Base-by-base conservation (phyloP, 2,113 vertebrate genomes). In the Erinaceus europaeus region DNA sequence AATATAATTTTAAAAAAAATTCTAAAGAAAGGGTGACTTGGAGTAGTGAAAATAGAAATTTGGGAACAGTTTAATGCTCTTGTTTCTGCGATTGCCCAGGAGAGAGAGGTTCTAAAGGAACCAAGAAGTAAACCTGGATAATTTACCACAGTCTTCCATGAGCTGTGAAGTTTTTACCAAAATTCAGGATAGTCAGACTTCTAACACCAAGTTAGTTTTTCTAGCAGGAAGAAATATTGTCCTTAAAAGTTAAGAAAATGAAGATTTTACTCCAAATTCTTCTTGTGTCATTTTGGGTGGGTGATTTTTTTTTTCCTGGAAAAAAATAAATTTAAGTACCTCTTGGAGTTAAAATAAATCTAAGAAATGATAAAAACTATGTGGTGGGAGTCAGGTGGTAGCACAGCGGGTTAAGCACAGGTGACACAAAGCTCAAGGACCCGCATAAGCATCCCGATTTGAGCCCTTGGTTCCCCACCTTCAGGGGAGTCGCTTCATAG, bases 291-390 rank as follows among this genome's bases (percentile, higher is more conserved):
- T 32, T 83, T 75, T 48, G 64, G 29, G 20, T 40, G 73, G n/a
- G 46, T 76, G 68, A 75, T n/a, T 53, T 91, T 72, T n/a, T n/a
- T 53, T 91, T 75, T 53, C 38, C 75, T 90, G 81, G 42, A 25
- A 85, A 44, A n/a, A 12, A 25, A n/a, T 86, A 52, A 57, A 15
- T 32, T 82, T n/a, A n/a, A n/a, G n/a, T n/a, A n/a, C n/a, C n/a
- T n/a, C n/a, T n/a, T n/a, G n/a, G n/a, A n/a, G n/a, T n/a, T n/a
- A n/a, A n/a, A n/a, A n/a, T n/a, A n/a, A n/a, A n/a, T n/a, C n/a
- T n/a, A n/a, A n/a, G n/a, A n/a, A n/a, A n/a, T n/a, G n/a, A n/a
- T n/a, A n/a, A n/a, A n/a, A n/a, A n/a, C n/a, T n/a, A n/a, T n/a
- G n/a, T n/a, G n/a, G n/a, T n/a, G n/a, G n/a, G n/a, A n/a, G n/a